Conservation (phyloP, 2,888 invertebrate species). For the Rhimphoctona megacephalus region DNA sequence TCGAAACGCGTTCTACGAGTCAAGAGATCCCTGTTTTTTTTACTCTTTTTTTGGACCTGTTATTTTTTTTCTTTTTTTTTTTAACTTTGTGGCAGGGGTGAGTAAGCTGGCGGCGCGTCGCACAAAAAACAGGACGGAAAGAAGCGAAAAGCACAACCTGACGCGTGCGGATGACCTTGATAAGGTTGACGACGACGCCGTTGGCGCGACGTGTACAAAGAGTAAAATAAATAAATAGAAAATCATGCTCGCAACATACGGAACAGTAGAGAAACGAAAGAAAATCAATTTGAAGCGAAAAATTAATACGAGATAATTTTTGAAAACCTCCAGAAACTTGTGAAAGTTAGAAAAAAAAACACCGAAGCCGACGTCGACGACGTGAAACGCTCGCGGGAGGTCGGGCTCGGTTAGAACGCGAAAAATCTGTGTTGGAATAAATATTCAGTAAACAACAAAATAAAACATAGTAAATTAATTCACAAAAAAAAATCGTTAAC, state of each 20-base stretch:
- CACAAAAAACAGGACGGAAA: constrained; percentile 61
- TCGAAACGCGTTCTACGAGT: constrained; percentile 76
- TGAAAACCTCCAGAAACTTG: constrained; percentile 38
- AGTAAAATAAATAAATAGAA: not conserved
- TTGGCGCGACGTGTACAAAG: constrained; percentile 62
- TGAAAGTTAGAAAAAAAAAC: constrained; percentile 47
- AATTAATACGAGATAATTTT: not conserved
- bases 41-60: constrained; percentile 6
- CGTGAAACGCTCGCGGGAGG: constrained; percentile 62
- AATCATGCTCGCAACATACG: constrained; percentile 15
- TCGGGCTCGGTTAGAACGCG: constrained; percentile 61
- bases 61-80: constrained; percentile 50
- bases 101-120: constrained; percentile 84
- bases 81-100: constrained; percentile 78
- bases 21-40: constrained; percentile 23
- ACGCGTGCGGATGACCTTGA: constrained; percentile 63
- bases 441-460: constrained; percentile 64
- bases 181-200: constrained; percentile 65
- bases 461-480: constrained; percentile 65
- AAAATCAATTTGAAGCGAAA: not conserved
- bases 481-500: constrained; percentile 73
- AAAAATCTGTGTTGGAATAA: constrained; percentile 2
- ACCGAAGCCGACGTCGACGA: constrained; percentile 65
- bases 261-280: not conserved
- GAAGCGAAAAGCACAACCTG: not conserved